Evolutionary conservation across 1,140 invertebrate species (phyloP), one percentile per base, ranked within the genome.

Genomic region (Diorhabda carinulata): DNA sequence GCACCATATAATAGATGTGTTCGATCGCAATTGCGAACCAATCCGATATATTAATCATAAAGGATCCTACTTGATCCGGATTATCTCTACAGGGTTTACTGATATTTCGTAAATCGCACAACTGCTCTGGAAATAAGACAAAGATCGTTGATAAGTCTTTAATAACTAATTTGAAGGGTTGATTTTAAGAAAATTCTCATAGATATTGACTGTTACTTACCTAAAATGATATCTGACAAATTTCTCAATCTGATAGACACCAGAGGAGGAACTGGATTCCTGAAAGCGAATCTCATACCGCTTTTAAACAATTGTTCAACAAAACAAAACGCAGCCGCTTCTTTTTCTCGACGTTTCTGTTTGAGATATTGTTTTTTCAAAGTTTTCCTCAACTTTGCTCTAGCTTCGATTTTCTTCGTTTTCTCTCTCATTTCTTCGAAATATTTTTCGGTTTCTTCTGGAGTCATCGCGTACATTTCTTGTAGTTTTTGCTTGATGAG

Each of bases 361-460:
- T 65, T 72, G 25, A 68, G 62, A 5, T 72, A 61, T 43, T 65
- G 52, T 44, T 68, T 73, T 43, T 64, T 70, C 9, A 76, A 58
- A 58, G 68, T 72, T 40, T 59, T 68, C 62, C 74, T 77, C 52
- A 76, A 47, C 56, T 73, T 68, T 59, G 72, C 70, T 42, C 71
- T 61, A 7, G 59, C 56, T 52, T 62, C 67, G 8, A 65, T 63
- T 58, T 70, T 70, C 25, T 67, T 64, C 4, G 68, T 43, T 52
- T 74, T 59, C 7, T 66, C 57, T 64, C 67, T 73, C 6, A 77
- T 45, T 57, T 77, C 65, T 56, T 73, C 67, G 59, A 79, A 79
- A 62, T 79, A 79, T 61, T 70, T 73, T 41, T 76, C 74, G 1
- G 78, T 75, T 71, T 79, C 76, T 68, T 78, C 77, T 3, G 77